These are phyloP conservation scores for Cryptocephalus moraei DNA, from an alignment of 2,888 invertebrate genomes.

Conservation along the genomic window DNA sequence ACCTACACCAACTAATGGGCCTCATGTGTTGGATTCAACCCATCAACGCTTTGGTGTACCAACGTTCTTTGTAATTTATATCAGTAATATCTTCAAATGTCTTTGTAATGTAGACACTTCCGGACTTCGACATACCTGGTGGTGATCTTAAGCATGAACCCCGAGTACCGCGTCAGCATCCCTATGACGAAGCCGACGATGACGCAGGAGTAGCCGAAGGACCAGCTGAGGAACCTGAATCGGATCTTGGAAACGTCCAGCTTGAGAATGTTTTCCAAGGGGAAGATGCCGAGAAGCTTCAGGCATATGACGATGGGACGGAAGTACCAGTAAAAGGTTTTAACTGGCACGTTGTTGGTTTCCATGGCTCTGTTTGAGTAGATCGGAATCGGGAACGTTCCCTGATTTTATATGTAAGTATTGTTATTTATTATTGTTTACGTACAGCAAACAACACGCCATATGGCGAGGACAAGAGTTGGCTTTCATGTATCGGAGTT, in stretches of 20 bases:
- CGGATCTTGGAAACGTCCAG: constrained; percentile 9
- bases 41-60: too few relatives aligned
- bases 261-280: constrained; percentile 17
- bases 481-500: too few relatives aligned
- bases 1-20: too few relatives aligned
- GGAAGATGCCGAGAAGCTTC: constrained; percentile 18
- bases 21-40: too few relatives aligned
- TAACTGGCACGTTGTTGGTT: background rate
- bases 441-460: background rate
- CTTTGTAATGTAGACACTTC: too few relatives aligned
- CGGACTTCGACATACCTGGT: too few relatives aligned
- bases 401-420: background rate
- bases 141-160: constrained; percentile 3
- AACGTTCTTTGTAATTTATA: too few relatives aligned
- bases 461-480: background rate
- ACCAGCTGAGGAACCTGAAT: constrained; percentile 11
- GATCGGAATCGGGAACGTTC: too few relatives aligned
- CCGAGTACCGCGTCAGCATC: constrained; percentile 9
- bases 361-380: too few relatives aligned
- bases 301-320: constrained; percentile 18
- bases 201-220: constrained; percentile 11
- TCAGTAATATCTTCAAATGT: too few relatives aligned
- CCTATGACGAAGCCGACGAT: background rate
- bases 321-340: constrained; percentile 21
- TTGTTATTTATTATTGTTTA: background rate